These are phyloP conservation scores for Ectropis crepuscularia DNA, from an alignment of 2,888 invertebrate species.

Conservation along the genomic window DNA sequence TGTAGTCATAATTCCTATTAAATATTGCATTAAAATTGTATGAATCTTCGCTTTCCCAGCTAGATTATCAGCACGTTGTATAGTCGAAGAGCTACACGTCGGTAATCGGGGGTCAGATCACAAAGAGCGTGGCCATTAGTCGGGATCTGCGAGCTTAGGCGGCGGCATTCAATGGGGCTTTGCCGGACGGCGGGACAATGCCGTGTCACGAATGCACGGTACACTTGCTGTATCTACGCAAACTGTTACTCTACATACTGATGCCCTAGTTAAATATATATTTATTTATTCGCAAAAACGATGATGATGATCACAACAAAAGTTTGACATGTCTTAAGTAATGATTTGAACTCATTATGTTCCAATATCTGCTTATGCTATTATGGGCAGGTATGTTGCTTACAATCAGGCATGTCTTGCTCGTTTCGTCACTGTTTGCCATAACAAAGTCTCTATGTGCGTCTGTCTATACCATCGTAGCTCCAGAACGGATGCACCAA, in stretches of 20 bases:
- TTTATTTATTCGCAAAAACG: no score
- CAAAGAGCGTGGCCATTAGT: conserved; percentile 43
- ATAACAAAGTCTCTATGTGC: no score
- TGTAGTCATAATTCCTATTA: no score
- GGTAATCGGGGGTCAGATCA: conserved; percentile 22
- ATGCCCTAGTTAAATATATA: neutral
- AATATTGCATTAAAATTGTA: no score
- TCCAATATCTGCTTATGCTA: no score
- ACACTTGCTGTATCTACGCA: conserved; percentile 7
- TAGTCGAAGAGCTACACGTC: conserved; percentile 14
- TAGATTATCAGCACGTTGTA: conserved; percentile 7
- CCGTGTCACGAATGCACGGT: conserved; percentile 19
- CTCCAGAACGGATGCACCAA: no score
- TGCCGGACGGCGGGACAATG: conserved; percentile 33
- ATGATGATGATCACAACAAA: neutral
- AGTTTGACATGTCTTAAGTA: neutral
- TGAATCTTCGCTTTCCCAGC: conserved; percentile 8
- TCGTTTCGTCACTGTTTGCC: no score
- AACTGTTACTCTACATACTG: neutral
- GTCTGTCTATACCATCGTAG: no score
- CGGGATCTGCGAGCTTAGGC: conserved; percentile 38
- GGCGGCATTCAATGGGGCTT: conserved; percentile 35
- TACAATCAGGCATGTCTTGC: no score
- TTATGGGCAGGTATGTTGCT: no score
- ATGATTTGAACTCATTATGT: no score